Evolutionary conservation across 2,888 invertebrate genomes (phyloP).

Genomic region (Teleiodes luculella): DNA sequence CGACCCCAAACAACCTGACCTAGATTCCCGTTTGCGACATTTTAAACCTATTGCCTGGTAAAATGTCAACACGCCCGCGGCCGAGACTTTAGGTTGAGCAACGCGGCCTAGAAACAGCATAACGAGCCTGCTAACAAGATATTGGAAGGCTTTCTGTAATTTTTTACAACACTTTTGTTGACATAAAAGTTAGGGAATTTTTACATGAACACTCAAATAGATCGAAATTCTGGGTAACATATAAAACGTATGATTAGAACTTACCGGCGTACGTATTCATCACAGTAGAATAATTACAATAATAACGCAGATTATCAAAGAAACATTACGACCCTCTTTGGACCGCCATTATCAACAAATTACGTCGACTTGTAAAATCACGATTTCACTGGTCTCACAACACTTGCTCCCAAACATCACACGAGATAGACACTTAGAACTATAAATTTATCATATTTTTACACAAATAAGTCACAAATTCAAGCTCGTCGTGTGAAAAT

Average conservation of each 20-base stretch:
- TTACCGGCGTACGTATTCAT: constrained; percentile 55
- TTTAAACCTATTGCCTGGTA: constrained; percentile 27
- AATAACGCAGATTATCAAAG: constrained; percentile 43
- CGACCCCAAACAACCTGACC: constrained; percentile 57
- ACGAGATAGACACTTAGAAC: constrained; percentile 35
- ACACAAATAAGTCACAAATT: constrained; percentile 55
- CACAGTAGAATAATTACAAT: constrained; percentile 41
- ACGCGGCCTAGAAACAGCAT: constrained; percentile 42
- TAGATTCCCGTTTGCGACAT: constrained; percentile 61
- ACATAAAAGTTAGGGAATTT: neutral
- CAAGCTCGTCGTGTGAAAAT: constrained; percentile 52
- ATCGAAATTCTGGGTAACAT: neutral
- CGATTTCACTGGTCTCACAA: constrained; percentile 41
- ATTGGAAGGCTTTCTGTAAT: neutral
- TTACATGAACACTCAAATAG: neutral
- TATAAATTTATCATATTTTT: constrained; percentile 38
- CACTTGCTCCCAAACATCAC: constrained; percentile 24
- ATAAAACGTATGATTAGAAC: constrained; percentile 26
- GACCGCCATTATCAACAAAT: constrained; percentile 62
- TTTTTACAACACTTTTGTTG: neutral
- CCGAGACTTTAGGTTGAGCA: constrained; percentile 48
- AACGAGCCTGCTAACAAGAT: neutral
- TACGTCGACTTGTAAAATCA: constrained; percentile 47
- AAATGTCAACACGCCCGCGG: constrained; percentile 66
- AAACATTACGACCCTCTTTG: constrained; percentile 55